phyloP scores from a whole-genome alignment of 2,797 vertebrate species.

The Mus spretus region DNA sequence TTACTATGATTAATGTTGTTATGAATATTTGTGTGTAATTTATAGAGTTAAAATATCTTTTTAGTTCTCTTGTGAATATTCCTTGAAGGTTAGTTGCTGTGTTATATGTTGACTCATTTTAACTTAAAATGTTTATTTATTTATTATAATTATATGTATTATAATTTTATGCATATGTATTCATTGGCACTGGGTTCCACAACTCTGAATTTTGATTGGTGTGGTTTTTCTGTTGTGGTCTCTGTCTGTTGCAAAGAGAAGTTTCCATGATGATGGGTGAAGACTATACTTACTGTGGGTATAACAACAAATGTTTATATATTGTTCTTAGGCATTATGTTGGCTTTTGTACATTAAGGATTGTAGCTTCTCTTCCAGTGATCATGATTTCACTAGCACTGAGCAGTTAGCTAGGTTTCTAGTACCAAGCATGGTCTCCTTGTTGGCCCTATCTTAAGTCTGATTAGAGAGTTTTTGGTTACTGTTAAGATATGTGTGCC shows the following conservation, averaged over 20 bases:
- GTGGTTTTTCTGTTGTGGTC: neutral
- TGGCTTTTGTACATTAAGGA: neutral
- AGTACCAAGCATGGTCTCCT: too few relatives aligned
- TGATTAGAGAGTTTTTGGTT: neutral
- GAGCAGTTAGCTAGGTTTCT: neutral
- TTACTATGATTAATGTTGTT: neutral
- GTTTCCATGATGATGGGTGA: neutral
- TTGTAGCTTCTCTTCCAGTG: neutral
- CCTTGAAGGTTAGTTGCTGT: neutral
- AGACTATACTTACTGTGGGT: neutral
- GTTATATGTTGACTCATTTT: neutral
- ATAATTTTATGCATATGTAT: neutral
- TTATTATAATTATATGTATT: neutral
- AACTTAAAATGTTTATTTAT: neutral
- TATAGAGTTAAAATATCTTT: conserved; percentile 1
- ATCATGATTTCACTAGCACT: neutral
- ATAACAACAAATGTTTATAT: neutral
- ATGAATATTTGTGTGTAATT: neutral
- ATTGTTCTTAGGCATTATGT: neutral
- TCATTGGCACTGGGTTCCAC: neutral
- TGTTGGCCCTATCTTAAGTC: neutral
- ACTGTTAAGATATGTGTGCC: neutral
- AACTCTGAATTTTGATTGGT: neutral
- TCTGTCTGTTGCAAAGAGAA: neutral
- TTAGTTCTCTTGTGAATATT: neutral